Evolutionary conservation across 1,140 invertebrate species (phyloP), one percentile per base, ranked within the genome.

Genomic region (Atopsyche davidsoni): DNA sequence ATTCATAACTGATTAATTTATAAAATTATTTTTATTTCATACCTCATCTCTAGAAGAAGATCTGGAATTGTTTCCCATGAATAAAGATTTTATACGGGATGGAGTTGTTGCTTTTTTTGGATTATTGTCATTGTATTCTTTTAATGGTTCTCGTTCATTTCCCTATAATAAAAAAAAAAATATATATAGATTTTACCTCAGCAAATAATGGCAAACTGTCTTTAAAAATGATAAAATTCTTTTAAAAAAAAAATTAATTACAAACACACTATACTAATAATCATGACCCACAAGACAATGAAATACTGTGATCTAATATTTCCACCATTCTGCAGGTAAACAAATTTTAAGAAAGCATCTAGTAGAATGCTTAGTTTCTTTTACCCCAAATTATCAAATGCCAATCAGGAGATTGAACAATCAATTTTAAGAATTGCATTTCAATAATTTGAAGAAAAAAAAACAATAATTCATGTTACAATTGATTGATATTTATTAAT

Each of bases 111-210:
- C 38, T 59, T 63, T 62, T 64, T 68, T 47, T 34, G 56, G 23
- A 58, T 59, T 47, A 18, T 57, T 57, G 43, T 62, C 60, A 40
- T 59, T 62, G 6, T 58, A 45, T 35, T 69, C 65, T 22, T 58
- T 57, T 14, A 66, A 51, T 1, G 58, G 53, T 34, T 64, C 62
- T 38, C 57, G 61, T 49, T 70, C 67, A 32, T 63, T 67, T 6
- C 68, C 56, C 51, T 58, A 25, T 10, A 35, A 36, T 21, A 31
- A 48, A 22, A 41, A 45, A 21, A 16, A 28, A 42, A 39, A 22
- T 14, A 42, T 39, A 49, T 22, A n/a, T 28, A 45, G 11, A 25
- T 28, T n/a, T n/a, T n/a, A n/a, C n/a, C n/a, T n/a, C n/a, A n/a
- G n/a, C n/a, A n/a, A n/a, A n/a, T n/a, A n/a, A n/a, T n/a, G n/a